Conservation (phyloP, 2,888 invertebrate genomes). For the Mythimna lalbum region DNA sequence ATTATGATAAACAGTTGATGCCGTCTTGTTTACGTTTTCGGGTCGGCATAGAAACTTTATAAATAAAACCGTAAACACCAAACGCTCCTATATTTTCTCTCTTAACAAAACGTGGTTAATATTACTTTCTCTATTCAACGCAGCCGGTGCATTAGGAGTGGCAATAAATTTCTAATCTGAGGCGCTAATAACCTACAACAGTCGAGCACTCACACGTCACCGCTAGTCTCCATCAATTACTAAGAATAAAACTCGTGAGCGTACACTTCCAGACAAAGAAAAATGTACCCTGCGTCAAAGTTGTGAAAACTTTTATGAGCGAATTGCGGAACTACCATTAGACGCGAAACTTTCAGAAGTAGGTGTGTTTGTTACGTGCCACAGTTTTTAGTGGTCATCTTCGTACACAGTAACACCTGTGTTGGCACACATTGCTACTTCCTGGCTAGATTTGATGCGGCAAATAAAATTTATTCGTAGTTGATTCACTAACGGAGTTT, state of each 20-base stretch:
- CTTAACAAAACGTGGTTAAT: constrained; percentile 52
- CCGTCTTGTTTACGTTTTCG: constrained; percentile 36
- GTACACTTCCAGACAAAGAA: constrained; percentile 25
- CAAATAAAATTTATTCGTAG: constrained; percentile 37
- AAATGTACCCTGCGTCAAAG: constrained; percentile 1
- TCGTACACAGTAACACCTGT: constrained; percentile 6
- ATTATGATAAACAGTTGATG: constrained; percentile 35
- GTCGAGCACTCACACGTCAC: constrained; percentile 37
- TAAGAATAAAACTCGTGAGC: constrained; percentile 40
- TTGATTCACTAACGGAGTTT: constrained; percentile 15
- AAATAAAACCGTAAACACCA: constrained; percentile 33
- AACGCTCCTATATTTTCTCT: constrained; percentile 48
- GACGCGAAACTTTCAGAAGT: constrained; percentile 15
- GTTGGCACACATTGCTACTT: constrained; percentile 42
- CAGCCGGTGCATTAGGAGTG: constrained; percentile 45
- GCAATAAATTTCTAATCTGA: constrained; percentile 60
- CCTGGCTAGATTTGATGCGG: constrained; percentile 48
- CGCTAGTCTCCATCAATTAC: constrained; percentile 27
- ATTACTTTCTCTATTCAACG: constrained; percentile 56
- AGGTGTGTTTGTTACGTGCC: not conserved
- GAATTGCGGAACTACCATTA: constrained; percentile 15
- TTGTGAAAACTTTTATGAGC: constrained; percentile 19
- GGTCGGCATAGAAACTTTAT: constrained; percentile 30
- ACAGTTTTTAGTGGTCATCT: constrained; percentile 12
- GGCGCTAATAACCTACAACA: constrained; percentile 51